A percentile compares a stretch with the other conserved stretches of the same genome.
phyloP scores from a whole-genome alignment of 2,888 invertebrate genomes.

The Keiferia lycopersicella region DNA sequence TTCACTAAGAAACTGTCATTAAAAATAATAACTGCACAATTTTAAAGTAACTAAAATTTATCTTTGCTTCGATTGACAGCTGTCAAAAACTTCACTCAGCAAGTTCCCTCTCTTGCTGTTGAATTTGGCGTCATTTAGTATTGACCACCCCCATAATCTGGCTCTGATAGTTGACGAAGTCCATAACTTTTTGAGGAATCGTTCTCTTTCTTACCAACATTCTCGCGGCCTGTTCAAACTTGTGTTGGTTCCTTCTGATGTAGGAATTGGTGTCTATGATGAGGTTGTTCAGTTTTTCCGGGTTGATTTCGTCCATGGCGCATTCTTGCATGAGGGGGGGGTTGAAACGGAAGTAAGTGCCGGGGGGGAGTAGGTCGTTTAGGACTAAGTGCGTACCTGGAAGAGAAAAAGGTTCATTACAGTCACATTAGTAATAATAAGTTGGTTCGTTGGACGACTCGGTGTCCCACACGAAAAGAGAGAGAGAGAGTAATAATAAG shows the following conservation, averaged over 20 bases:
- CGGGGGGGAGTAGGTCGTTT: slow-evolving; percentile 87
- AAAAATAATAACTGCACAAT: no score
- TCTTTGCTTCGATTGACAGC: not conserved
- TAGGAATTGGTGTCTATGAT: slow-evolving; percentile 90
- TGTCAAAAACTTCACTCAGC: slow-evolving; percentile 1
- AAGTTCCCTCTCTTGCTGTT: slow-evolving; percentile 5
- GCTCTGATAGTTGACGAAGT: slow-evolving; percentile 43
- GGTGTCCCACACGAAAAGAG: no score
- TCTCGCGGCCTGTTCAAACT: slow-evolving; percentile 83
- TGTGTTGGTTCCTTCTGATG: slow-evolving; percentile 89
- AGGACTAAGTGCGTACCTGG: slow-evolving; percentile 89
- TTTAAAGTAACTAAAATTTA: no score
- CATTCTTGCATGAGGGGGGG: slow-evolving; percentile 91
- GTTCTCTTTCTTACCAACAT: slow-evolving; percentile 53
- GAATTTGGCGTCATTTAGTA: slow-evolving; percentile 12
- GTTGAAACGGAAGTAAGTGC: slow-evolving; percentile 92
- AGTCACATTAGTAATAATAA: not conserved
- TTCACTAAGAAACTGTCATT: no score
- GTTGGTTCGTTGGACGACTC: no score
- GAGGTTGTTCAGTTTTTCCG: slow-evolving; percentile 86
- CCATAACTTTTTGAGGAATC: slow-evolving; percentile 47
- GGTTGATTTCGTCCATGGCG: slow-evolving; percentile 89
- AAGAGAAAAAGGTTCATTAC: slow-evolving; percentile 1
- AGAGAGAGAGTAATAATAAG: no score
- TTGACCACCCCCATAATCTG: slow-evolving; percentile 19